These are phyloP conservation scores for Thomomys bottae DNA, from an alignment of 2,113 vertebrate genomes.

Conservation along the genomic window DNA sequence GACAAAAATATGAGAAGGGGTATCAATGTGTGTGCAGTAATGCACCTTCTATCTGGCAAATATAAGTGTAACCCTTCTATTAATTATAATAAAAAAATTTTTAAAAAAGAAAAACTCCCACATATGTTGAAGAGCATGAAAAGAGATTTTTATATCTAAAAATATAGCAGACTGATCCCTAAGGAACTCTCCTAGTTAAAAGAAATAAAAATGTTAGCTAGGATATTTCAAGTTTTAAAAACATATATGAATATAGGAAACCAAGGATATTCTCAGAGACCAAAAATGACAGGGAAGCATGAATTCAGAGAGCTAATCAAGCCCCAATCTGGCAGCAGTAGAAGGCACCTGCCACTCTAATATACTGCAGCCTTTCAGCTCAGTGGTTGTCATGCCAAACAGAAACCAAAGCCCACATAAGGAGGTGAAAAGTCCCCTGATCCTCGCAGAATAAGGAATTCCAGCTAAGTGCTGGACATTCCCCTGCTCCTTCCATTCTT, in stretches of 20 bases:
- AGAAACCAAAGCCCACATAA: no score
- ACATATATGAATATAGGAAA: not conserved
- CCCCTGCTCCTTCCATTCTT: not conserved
- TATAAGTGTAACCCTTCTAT: no score
- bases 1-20: no score
- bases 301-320: not conserved
- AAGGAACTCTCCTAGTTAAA: not conserved
- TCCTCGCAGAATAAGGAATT: no score
- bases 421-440: no score
- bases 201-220: not conserved
- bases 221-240: not conserved
- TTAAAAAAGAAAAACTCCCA: not conserved
- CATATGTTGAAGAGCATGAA: not conserved
- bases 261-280: not conserved
- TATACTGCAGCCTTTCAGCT: no score
- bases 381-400: no score
- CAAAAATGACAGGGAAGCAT: not conserved
- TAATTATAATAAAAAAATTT: no score
- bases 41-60: no score
- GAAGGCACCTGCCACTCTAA: not conserved
- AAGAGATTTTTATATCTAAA: not conserved
- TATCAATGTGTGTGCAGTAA: no score
- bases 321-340: not conserved
- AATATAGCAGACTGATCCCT: not conserved
- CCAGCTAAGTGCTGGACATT: not conserved